These are phyloP conservation scores for Chelon auratus DNA, from an alignment of 2,797 vertebrate species.

Conservation along the genomic window DNA sequence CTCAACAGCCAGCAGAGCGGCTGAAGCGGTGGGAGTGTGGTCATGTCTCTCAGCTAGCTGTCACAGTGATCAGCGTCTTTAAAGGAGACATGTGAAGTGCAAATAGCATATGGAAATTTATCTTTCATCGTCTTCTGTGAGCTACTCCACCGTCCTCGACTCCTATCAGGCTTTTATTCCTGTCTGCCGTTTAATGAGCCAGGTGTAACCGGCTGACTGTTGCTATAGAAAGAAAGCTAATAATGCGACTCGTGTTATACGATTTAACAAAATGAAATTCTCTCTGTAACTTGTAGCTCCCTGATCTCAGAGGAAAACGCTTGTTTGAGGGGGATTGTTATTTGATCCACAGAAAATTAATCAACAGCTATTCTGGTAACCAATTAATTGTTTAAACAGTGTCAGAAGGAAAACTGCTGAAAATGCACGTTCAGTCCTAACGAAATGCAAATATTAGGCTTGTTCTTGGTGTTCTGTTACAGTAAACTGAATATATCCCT, in stretches of 20 bases:
- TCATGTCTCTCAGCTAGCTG: conserved; percentile 23
- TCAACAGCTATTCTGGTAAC: background rate
- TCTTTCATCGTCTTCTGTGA: conserved; percentile 45
- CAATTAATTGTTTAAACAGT: background rate
- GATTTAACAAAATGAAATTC: background rate
- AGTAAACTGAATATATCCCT: background rate
- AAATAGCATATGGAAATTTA: conserved; percentile 58
- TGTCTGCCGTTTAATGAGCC: conserved; percentile 34
- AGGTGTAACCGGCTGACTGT: conserved; percentile 29
- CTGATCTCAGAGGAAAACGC: too few species aligned
- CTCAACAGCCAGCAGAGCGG: conserved; percentile 11
- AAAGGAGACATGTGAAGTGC: conserved; percentile 56
- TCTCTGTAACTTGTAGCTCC: background rate
- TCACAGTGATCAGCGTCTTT: conserved; percentile 28
- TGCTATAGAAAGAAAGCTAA: background rate
- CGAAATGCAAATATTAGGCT: background rate
- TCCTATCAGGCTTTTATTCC: conserved; percentile 12
- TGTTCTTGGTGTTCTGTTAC: background rate
- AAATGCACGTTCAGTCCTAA: too few species aligned
- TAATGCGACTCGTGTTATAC: background rate
- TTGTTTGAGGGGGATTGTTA: background rate
- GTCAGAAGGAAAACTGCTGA: too few species aligned
- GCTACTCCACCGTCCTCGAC: background rate
- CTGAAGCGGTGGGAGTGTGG: conserved; percentile 17
- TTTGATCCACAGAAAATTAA: background rate